phyloP scores from a whole-genome alignment of 1,140 invertebrate genomes.

The Drosophila pseudoobscura region DNA sequence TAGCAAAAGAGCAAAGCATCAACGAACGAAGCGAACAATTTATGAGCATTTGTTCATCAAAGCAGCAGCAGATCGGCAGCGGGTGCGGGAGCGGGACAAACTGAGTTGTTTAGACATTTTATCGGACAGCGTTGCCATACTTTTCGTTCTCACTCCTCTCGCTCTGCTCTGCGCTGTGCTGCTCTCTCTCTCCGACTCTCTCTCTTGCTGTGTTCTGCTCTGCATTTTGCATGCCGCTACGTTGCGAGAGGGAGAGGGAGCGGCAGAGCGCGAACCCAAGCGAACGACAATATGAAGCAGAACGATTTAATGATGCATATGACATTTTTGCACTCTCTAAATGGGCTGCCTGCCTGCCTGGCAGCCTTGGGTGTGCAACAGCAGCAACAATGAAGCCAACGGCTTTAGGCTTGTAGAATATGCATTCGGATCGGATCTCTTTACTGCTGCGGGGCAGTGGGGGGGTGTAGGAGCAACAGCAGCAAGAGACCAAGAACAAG shows the following conservation, averaged over 20 bases:
- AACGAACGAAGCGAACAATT: conserved; percentile 55
- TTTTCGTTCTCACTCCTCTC: conserved; percentile 57
- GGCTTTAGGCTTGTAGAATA: conserved; percentile 51
- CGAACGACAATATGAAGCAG: conserved; percentile 81
- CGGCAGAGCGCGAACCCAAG: conserved; percentile 40
- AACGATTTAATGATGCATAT: conserved; percentile 83
- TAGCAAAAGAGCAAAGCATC: conserved; percentile 58
- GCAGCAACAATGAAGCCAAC: conserved; percentile 53
- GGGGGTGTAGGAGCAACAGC: conserved; percentile 7
- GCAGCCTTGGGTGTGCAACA: conserved; percentile 49
- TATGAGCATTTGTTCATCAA: conserved; percentile 67
- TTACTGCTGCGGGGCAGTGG: background rate
- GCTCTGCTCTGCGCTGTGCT: background rate
- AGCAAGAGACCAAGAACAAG: conserved; percentile 7
- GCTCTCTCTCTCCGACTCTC: background rate
- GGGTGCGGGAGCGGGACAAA: conserved; percentile 11
- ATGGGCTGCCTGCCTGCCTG: conserved; percentile 55
- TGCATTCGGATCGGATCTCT: conserved; percentile 28
- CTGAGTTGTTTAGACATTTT: conserved; percentile 78
- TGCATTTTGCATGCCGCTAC: conserved; percentile 29
- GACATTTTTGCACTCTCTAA: conserved; percentile 83
- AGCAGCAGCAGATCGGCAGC: no score
- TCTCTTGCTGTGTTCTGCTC: conserved; percentile 40
- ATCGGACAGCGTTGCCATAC: conserved; percentile 77
- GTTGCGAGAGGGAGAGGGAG: background rate